These are phyloP conservation scores for Philaethria dido DNA, from an alignment of 2,888 invertebrate genomes.

Conservation along the genomic window DNA sequence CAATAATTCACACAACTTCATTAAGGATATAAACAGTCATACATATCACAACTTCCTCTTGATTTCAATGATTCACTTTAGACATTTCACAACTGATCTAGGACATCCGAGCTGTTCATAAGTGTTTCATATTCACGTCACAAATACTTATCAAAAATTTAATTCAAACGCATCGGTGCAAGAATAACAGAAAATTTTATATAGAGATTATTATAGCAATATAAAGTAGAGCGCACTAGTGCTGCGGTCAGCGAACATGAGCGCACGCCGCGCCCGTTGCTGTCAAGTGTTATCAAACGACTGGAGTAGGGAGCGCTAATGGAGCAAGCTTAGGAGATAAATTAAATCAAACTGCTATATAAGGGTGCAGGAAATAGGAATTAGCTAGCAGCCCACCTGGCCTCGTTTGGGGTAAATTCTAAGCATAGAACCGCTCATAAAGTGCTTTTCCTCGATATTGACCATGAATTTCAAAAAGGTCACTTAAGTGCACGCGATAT, in stretches of 20 bases:
- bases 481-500: constrained; percentile 21
- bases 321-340: constrained; percentile 74
- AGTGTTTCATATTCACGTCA: constrained; percentile 30
- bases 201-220: constrained; percentile 29
- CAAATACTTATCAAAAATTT: constrained; percentile 2
- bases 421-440: constrained; percentile 39
- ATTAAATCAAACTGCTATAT: constrained; percentile 70
- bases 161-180: constrained; percentile 23
- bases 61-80: constrained; percentile 64
- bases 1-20: constrained; percentile 42
- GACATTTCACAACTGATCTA: constrained; percentile 38
- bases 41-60: constrained; percentile 60
- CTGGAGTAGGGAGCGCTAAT: constrained; percentile 64
- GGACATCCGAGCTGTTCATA: constrained; percentile 36
- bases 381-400: constrained; percentile 55
- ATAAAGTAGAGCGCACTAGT: constrained; percentile 32
- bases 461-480: constrained; percentile 35
- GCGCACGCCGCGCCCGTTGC: constrained; percentile 60
- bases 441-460: constrained; percentile 36
- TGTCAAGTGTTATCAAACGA: constrained; percentile 71
- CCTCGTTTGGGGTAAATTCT: constrained; percentile 42
- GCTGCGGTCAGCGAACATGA: constrained; percentile 39
- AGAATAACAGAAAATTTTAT: constrained; percentile 5
- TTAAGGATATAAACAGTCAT: constrained; percentile 48
- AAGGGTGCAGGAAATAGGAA: constrained; percentile 75